Evolutionary conservation across 2,797 vertebrate genomes (phyloP), one percentile per base, ranked within the genome.

Genomic region (Melanitta fusca): DNA sequence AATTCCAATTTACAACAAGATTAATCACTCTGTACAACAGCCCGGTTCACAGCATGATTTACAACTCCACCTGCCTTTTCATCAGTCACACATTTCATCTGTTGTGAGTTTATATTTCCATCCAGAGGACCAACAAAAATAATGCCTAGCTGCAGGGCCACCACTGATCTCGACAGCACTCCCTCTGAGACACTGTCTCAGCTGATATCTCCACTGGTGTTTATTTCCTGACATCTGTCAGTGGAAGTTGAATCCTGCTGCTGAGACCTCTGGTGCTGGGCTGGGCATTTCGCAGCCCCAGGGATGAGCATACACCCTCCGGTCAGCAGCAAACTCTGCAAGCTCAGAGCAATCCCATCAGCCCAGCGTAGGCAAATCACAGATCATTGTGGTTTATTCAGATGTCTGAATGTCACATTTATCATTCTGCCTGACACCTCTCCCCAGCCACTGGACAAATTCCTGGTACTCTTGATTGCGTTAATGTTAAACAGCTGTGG

Each of bases 31-130:
- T 45, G 19, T 85, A 73, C 0, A 0, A 94, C 87, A 91, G 70
- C 65, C 82, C 27, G 32, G 45, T 39, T 95, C 62, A 13, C 85
- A 86, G 87, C 36, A 53, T 80, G 89, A 96, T 94, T 93, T 94
- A 94, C 82, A 85, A 11, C 66, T 94, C 87, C 83, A 94, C 94
- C 89, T 94, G 77, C 57, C 56, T 95, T 91, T 95, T 92, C 61
- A 86, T 91, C 91, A 92, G 79, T 78, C 77, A 86, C 68, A 91
- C 36, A 24, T 93, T 90, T 91, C 80, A 86, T 70, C 73, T 75
- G 77, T 54, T 86, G 77, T 60, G 93, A 91, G 80, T 71, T 88
- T 89, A 27, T 73, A 85, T 54, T 84, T 90, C 45, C 77, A 78
- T 64, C n/a, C 72, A 71, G 39, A 82, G 60, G n/a, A 81, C 56